phyloP scores from a whole-genome alignment of 2,797 vertebrate genomes.

The Coendou prehensilis region DNA sequence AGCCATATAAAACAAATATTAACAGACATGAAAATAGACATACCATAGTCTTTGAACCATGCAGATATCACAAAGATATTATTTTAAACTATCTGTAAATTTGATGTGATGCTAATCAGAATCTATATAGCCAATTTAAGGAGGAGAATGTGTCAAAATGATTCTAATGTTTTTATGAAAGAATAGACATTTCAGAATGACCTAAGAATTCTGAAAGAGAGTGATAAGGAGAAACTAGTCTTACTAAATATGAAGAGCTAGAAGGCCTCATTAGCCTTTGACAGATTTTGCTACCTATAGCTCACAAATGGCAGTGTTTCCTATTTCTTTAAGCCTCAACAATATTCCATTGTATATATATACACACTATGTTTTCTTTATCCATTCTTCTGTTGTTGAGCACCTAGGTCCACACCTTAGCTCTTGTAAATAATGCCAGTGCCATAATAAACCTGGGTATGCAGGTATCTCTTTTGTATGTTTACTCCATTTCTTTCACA shows the following conservation, averaged over 20 bases:
- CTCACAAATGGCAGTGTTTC: not conserved
- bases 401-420: no score
- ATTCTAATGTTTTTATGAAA: slow-evolving; percentile 29
- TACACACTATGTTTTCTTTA: no score
- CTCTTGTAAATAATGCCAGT: no score
- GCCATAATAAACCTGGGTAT: no score
- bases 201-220: slow-evolving; percentile 1
- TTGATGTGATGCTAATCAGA: not conserved
- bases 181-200: slow-evolving; percentile 35
- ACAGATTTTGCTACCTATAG: not conserved
- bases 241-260: not conserved
- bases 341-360: no score
- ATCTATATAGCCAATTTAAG: not conserved
- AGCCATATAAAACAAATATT: no score
- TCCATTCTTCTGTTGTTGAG: no score
- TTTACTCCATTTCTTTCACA: no score
- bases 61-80: not conserved
- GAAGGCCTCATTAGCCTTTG: not conserved
- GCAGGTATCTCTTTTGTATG: no score
- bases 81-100: not conserved
- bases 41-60: not conserved
- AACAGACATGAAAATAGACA: not conserved
- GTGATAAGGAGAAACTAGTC: not conserved
- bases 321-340: no score
- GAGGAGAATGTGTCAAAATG: not conserved